These are phyloP conservation scores for Lottia gigantea DNA, from an alignment of 2,888 invertebrate species.

Conservation along the genomic window DNA sequence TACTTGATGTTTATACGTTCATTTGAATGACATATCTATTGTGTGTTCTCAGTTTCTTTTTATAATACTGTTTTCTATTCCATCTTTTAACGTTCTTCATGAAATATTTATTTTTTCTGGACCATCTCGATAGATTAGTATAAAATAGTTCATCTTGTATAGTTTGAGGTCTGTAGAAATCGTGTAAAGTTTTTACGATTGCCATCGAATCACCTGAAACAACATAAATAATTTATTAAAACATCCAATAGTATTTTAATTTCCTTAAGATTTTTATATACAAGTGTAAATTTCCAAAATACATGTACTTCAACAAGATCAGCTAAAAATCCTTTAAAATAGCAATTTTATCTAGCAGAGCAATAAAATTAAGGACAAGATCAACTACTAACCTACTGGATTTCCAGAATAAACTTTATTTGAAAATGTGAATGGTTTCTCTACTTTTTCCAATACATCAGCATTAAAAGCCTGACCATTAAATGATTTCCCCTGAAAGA, in stretches of 20 bases:
- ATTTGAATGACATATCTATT: no score
- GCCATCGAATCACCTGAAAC: conserved; percentile 11
- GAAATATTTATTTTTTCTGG: neutral
- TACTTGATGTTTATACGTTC: no score
- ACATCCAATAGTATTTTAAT: no score
- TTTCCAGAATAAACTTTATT: conserved; percentile 34
- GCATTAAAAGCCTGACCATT: conserved; percentile 69
- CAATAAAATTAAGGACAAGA: no score
- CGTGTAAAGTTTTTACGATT: neutral
- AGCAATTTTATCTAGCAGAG: no score
- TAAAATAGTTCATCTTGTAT: neutral
- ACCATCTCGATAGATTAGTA: neutral
- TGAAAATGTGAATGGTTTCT: conserved; percentile 74
- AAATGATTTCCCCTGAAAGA: conserved; percentile 22
- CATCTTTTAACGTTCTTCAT: neutral
- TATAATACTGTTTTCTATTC: conserved; percentile 4
- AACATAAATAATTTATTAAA: no score
- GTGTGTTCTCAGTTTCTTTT: neutral
- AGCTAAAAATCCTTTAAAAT: no score
- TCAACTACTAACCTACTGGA: conserved; percentile 36
- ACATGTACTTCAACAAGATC: no score
- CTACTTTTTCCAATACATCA: conserved; percentile 74
- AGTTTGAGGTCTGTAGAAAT: neutral
- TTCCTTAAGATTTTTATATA: no score
- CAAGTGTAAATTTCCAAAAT: no score